phyloP scores from a whole-genome alignment of 30 jellyfish, hydroid and myxozoan species.

The Hydractinia echinata region DNA sequence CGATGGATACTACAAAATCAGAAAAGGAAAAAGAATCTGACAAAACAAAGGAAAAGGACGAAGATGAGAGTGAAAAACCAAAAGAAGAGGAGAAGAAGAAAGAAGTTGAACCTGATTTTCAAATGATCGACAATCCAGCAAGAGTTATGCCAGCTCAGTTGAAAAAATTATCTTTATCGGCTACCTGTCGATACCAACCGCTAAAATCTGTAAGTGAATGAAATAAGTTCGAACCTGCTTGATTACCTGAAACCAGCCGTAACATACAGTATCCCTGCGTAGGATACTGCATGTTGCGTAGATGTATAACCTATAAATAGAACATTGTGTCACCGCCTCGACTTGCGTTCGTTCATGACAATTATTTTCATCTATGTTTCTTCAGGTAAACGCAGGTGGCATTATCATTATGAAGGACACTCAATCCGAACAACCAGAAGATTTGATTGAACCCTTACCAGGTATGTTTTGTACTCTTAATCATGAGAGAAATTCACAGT shows the following conservation, averaged over 20 bases:
- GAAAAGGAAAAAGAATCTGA: conserved; percentile 68
- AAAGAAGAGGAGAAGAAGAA: conserved; percentile 43
- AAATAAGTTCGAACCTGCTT: neutral
- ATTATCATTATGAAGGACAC: conserved; percentile 66
- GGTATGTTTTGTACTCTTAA: conserved; percentile 35
- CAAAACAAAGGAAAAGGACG: conserved; percentile 43
- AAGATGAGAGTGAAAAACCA: conserved; percentile 33
- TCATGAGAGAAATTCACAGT: neutral
- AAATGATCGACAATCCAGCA: conserved; percentile 92
- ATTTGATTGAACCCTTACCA: conserved; percentile 89
- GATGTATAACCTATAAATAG: neutral
- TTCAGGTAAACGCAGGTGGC: conserved; percentile 81
- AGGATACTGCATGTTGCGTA: too few relatives aligned
- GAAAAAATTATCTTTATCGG: conserved; percentile 52
- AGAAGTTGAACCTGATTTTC: conserved; percentile 77
- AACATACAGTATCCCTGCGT: neutral
- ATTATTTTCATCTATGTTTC: neutral
- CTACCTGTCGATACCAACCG: conserved; percentile 66
- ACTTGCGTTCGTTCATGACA: too few relatives aligned
- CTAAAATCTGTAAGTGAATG: conserved; percentile 61
- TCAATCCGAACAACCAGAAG: conserved; percentile 69
- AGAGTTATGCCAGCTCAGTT: conserved; percentile 90
- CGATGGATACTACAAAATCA: conserved; percentile 1
- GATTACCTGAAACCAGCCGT: neutral
- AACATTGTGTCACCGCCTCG: neutral